Evolutionary conservation across 2,113 vertebrate genomes (phyloP).

Genomic region (Anthoscopus minutus): DNA sequence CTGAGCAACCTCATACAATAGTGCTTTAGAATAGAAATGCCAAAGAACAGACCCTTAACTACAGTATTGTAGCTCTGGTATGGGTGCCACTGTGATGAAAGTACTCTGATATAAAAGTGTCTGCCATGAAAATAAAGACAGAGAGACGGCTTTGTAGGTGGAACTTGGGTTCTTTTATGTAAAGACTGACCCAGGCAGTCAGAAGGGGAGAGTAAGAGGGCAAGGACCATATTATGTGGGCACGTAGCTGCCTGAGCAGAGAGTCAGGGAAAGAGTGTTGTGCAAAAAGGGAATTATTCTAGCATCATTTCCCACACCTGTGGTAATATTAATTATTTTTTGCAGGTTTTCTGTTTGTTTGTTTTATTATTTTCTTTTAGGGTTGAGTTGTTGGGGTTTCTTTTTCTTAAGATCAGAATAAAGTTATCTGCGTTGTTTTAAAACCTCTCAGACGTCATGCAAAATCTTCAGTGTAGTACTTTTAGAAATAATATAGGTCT

Average conservation of each 20-base stretch:
- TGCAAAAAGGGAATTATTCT: slow-evolving; percentile 37
- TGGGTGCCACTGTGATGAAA: slow-evolving; percentile 70
- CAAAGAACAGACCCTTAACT: slow-evolving; percentile 68
- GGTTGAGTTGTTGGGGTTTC: neutral
- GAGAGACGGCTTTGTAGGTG: slow-evolving; percentile 66
- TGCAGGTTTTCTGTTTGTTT: neutral
- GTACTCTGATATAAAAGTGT: slow-evolving; percentile 69
- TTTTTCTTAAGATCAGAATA: neutral
- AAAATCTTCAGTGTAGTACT: neutral
- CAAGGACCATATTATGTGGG: slow-evolving; percentile 60
- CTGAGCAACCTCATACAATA: slow-evolving; percentile 67
- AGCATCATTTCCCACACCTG: slow-evolving; percentile 59
- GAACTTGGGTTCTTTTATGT: slow-evolving; percentile 65
- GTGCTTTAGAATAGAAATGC: slow-evolving; percentile 66
- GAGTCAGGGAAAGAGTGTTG: slow-evolving; percentile 41
- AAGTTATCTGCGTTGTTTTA: neutral
- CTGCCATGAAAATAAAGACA: slow-evolving; percentile 68
- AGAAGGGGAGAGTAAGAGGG: slow-evolving; percentile 62
- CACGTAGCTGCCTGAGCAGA: neutral
- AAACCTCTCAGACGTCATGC: neutral
- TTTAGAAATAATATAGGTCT: neutral
- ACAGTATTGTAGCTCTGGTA: slow-evolving; percentile 67
- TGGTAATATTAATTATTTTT: slow-evolving; percentile 32
- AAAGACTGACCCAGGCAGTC: slow-evolving; percentile 60
- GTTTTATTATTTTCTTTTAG: neutral